phyloP scores from a whole-genome alignment of 2,888 invertebrate genomes.

The Xanthorhoe designata region DNA sequence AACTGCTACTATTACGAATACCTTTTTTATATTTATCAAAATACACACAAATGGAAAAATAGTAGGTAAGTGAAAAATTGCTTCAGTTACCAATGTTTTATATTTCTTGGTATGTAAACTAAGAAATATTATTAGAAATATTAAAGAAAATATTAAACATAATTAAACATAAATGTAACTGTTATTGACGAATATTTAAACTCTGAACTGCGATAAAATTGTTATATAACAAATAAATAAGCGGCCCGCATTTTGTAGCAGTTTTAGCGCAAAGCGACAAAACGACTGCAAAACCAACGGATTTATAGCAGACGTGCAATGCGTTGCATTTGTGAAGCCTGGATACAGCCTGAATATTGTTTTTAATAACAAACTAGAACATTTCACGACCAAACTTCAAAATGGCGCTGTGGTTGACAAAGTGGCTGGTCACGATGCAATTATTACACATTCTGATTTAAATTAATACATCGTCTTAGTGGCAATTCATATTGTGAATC shows the following conservation, averaged over 20 bases:
- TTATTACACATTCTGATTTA: neutral
- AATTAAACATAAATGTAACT: neutral
- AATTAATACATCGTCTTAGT: no score
- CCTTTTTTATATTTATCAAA: no score
- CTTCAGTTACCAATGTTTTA: neutral
- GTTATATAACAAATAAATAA: conserved; percentile 20
- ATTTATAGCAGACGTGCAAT: conserved; percentile 28
- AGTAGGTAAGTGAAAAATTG: no score
- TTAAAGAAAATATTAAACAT: no score
- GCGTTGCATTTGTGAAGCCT: conserved; percentile 7
- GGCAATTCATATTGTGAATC: neutral
- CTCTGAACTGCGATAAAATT: conserved; percentile 6
- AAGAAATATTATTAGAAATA: neutral
- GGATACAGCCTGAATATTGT: neutral
- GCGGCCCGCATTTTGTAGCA: conserved; percentile 6
- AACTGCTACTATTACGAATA: no score
- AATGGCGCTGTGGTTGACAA: neutral
- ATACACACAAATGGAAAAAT: no score
- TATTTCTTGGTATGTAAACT: neutral
- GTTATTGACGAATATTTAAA: neutral
- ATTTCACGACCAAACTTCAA: neutral
- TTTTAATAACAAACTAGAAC: neutral
- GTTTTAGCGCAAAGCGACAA: conserved; percentile 19
- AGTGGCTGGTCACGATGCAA: neutral
- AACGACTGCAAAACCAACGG: conserved; percentile 18